Percentiles rank a stretch among this genome's conserved stretches.
These are phyloP conservation scores for Natator depressus DNA, from an alignment of 2,113 vertebrate species.

Conservation along the genomic window DNA sequence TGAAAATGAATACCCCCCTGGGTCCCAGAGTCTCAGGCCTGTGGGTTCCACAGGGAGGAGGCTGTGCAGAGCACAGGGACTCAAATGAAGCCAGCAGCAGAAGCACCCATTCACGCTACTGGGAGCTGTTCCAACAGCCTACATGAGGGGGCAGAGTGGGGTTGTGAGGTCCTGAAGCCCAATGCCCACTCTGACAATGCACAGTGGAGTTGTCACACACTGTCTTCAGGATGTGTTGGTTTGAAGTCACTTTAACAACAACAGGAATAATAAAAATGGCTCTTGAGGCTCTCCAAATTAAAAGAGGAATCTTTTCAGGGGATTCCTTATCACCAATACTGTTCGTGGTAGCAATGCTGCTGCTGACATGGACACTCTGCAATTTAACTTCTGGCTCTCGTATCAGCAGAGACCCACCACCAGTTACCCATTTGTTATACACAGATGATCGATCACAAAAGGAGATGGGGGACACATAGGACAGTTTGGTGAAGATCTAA, in stretches of 20 bases:
- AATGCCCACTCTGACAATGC: neutral
- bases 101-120: neutral
- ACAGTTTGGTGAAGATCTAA: too few relatives aligned
- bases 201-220: accelerated
- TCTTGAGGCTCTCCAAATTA: too few relatives aligned
- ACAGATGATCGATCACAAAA: neutral
- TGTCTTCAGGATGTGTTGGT: neutral
- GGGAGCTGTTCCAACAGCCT: neutral
- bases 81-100: accelerated
- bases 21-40: accelerated
- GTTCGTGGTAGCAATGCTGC: too few relatives aligned
- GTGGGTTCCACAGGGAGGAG: neutral
- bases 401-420: neutral
- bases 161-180: neutral
- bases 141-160: neutral
- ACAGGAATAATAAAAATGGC: too few relatives aligned
- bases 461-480: neutral
- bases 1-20: accelerated
- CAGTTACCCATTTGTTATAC: neutral
- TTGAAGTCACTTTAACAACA: accelerated
- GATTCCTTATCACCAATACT: too few relatives aligned
- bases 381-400: neutral
- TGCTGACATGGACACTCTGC: neutral
- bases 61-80: accelerated
- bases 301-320: too few relatives aligned